phyloP scores from a whole-genome alignment of 2,888 invertebrate species.

The Drepanosiphum platanoidis region DNA sequence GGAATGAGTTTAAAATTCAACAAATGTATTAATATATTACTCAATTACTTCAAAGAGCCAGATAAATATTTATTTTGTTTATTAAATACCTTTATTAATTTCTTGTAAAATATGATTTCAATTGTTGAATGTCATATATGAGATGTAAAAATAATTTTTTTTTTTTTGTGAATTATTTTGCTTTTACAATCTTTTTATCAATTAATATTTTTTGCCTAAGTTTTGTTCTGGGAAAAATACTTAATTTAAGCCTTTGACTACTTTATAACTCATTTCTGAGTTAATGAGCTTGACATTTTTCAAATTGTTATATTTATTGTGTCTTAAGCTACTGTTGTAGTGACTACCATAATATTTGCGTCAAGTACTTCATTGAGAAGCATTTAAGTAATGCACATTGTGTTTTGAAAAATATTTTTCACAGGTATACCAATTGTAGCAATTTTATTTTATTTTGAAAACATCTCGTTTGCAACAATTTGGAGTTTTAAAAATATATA shows the following conservation, averaged over 20 bases:
- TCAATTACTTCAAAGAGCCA: too few relatives aligned
- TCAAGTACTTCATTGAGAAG: constrained; percentile 30
- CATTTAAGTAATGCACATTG: constrained; percentile 38
- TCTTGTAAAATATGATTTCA: too few relatives aligned
- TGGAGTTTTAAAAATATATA: not conserved
- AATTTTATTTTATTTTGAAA: constrained; percentile 32
- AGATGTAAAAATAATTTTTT: too few relatives aligned
- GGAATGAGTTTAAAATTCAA: not conserved
- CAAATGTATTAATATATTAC: too few relatives aligned
- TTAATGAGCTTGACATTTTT: constrained; percentile 36
- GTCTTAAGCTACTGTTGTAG: constrained; percentile 17
- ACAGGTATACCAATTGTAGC: constrained; percentile 49
- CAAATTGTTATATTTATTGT: constrained; percentile 34
- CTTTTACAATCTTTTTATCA: constrained; percentile 48
- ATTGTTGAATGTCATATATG: too few relatives aligned
- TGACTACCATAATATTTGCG: too few relatives aligned
- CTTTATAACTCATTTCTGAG: constrained; percentile 32
- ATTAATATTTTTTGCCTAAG: constrained; percentile 45
- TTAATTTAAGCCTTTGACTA: constrained; percentile 37
- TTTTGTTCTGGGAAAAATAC: constrained; percentile 33
- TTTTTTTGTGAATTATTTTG: too few relatives aligned
- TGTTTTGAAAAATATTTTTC: constrained; percentile 48
- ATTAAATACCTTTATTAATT: too few relatives aligned
- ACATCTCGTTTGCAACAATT: not conserved
- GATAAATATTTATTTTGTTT: too few relatives aligned